Conservation (phyloP, 2,113 vertebrate species). For the Lucifuga dentata region DNA sequence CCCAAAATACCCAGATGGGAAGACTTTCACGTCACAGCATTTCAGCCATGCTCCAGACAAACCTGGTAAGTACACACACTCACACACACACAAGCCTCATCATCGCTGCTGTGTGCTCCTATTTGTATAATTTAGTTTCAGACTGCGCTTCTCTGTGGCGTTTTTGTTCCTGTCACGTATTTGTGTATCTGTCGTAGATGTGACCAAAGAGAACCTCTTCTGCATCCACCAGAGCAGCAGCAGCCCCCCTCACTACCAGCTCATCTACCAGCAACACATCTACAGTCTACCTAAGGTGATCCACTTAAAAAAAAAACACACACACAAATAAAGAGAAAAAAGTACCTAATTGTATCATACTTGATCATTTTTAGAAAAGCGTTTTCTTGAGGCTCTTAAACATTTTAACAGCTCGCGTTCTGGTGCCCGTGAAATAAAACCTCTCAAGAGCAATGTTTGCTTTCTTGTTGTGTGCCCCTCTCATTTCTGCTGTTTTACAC, state of each 20-base stretch:
- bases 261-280: constrained; percentile 91
- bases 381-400: no score
- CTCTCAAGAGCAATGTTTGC: background rate
- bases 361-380: no score
- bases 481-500: constrained; percentile 1
- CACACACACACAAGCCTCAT: background rate
- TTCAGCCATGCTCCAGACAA: constrained; percentile 94
- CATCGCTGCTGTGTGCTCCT: background rate
- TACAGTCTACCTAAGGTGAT: constrained; percentile 95
- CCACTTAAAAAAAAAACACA: background rate
- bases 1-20: constrained; percentile 96
- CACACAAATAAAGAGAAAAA: no score
- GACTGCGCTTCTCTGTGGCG: rapidly evolving
- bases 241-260: constrained; percentile 94
- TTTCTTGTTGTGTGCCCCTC: background rate
- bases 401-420: background rate
- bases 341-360: no score
- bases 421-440: constrained; percentile 1
- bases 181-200: constrained; percentile 79
- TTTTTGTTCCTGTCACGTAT: background rate
- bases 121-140: no score
- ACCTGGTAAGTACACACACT: constrained; percentile 83
- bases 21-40: constrained; percentile 97
- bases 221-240: constrained; percentile 94
- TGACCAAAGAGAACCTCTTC: constrained; percentile 93